Evolutionary conservation across 2,888 invertebrate genomes (phyloP).

Genomic region (Capitulum mitella): DNA sequence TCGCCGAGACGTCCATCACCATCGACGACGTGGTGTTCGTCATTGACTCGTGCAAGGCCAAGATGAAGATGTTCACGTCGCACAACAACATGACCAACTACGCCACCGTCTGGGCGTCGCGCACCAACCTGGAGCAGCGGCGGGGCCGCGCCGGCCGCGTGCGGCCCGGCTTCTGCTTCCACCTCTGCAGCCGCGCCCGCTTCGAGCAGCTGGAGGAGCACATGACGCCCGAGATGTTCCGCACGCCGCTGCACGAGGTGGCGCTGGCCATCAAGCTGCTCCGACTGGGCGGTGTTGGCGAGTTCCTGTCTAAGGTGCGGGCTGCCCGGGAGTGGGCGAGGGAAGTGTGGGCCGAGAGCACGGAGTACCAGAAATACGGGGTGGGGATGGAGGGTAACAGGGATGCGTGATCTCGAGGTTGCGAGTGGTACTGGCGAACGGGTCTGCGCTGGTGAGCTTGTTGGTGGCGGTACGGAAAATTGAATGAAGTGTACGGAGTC

Average conservation of each 20-base stretch:
- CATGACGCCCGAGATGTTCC: conserved; percentile 93
- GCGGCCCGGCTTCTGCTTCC: conserved; percentile 85
- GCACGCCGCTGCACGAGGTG: conserved; percentile 91
- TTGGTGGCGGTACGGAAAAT: too few relatives aligned
- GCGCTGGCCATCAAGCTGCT: conserved; percentile 85
- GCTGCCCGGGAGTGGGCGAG: not conserved
- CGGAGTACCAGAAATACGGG: too few relatives aligned
- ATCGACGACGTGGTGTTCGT: conserved; percentile 98
- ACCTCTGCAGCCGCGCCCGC: conserved; percentile 71
- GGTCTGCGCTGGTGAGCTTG: too few relatives aligned
- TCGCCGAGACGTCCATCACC: conserved; percentile 96
- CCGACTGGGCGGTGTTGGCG: conserved; percentile 81
- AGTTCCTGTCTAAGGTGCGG: conserved; percentile 72
- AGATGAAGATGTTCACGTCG: conserved; percentile 94
- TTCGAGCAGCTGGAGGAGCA: conserved; percentile 72
- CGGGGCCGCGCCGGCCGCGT: conserved; percentile 95
- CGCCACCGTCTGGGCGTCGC: conserved; percentile 92
- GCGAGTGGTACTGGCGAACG: too few relatives aligned
- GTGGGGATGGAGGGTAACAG: too few relatives aligned
- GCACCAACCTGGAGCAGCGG: conserved; percentile 88
- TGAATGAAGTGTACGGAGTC: too few relatives aligned
- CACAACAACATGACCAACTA: conserved; percentile 99
- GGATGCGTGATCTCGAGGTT: too few relatives aligned
- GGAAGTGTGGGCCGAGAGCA: not conserved
- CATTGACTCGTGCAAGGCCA: conserved; percentile 93